Conservation (phyloP, 2,113 vertebrate genomes). For the Phainopepla nitens region DNA sequence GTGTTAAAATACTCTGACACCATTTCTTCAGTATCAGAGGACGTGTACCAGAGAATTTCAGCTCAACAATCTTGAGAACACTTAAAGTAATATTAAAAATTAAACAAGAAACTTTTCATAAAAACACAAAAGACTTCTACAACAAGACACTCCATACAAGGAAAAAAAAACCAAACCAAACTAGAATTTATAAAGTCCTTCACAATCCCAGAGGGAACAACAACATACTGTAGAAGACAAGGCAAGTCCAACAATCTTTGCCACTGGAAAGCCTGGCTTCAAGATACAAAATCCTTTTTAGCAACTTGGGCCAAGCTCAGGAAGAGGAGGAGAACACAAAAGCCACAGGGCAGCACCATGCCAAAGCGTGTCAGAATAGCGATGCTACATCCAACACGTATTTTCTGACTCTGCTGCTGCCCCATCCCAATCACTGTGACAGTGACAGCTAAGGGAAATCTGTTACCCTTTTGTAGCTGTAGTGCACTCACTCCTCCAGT, state of each 20-base stretch:
- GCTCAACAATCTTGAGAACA: background rate
- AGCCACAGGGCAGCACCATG: background rate
- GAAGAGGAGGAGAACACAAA: background rate
- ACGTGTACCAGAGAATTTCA: background rate
- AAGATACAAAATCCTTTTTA: background rate
- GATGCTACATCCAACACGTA: accelerated
- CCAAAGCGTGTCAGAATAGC: background rate
- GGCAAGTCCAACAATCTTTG: background rate
- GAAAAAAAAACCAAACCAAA: too few relatives aligned
- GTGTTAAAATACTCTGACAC: background rate
- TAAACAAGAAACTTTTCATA: background rate
- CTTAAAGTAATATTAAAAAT: background rate
- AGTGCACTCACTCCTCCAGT: background rate
- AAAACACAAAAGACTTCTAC: background rate
- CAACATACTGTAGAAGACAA: background rate
- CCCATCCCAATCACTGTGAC: background rate
- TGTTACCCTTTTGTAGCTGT: background rate
- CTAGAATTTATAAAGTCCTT: background rate
- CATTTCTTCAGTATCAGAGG: background rate
- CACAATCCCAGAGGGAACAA: background rate
- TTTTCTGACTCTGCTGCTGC: background rate
- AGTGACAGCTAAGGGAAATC: background rate
- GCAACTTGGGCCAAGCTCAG: background rate
- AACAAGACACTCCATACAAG: background rate
- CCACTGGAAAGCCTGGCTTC: background rate